Evolutionary conservation across 2,888 invertebrate genomes (phyloP).

Genomic region (Oxystoma pomonae): DNA sequence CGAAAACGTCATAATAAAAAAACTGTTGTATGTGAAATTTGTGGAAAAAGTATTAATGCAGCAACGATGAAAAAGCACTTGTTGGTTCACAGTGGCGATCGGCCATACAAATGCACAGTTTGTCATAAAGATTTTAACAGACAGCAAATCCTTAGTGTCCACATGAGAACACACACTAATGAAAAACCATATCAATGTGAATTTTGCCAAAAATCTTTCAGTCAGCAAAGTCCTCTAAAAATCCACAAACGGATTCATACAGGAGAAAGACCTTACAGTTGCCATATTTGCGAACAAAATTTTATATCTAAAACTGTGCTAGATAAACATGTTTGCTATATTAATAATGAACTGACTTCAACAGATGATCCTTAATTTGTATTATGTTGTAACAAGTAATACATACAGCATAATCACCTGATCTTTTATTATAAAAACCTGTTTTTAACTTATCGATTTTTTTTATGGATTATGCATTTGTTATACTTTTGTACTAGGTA

Average conservation of each 20-base stretch:
- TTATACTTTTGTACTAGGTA: no score
- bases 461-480: no score
- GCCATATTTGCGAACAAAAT: not conserved
- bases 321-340: not conserved
- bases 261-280: not conserved
- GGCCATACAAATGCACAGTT: constrained; percentile 41
- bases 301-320: not conserved
- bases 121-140: constrained; percentile 43
- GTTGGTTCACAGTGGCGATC: constrained; percentile 12
- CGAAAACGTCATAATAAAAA: constrained; percentile 6
- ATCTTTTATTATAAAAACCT: no score
- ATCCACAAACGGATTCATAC: not conserved
- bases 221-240: constrained; percentile 30
- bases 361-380: no score
- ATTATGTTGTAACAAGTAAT: no score
- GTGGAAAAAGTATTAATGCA: constrained; percentile 52
- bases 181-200: constrained; percentile 43
- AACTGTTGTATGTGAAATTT: constrained; percentile 48
- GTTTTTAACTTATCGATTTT: no score
- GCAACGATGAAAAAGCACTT: constrained; percentile 14
- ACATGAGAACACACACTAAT: constrained; percentile 36
- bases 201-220: constrained; percentile 52
- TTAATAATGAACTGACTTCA: no score
- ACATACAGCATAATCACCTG: no score
- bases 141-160: not conserved